phyloP scores from a whole-genome alignment of 2,113 vertebrate species.

The Puffinus mauretanicus region DNA sequence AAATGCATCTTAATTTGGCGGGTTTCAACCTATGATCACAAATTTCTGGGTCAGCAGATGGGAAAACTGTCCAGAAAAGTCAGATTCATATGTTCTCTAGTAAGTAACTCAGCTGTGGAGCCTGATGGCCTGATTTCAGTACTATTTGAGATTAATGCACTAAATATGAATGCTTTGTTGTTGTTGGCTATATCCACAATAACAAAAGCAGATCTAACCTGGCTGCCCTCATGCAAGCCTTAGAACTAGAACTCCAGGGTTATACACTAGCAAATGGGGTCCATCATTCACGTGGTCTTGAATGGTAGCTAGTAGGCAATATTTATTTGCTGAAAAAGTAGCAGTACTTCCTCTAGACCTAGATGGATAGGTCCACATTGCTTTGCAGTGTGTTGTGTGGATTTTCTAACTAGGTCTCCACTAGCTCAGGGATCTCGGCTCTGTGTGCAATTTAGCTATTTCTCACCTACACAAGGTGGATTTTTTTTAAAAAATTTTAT shows the following conservation, averaged over 20 bases:
- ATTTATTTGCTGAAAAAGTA: background rate
- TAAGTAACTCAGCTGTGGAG: background rate
- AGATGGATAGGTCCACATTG: background rate
- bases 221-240: background rate
- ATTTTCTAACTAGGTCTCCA: background rate
- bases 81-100: background rate
- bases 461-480: background rate
- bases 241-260: background rate
- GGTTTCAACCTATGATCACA: background rate
- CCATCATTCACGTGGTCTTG: background rate
- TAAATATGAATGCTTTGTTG: background rate
- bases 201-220: background rate
- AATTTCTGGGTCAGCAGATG: background rate
- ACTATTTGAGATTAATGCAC: background rate
- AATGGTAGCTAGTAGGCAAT: background rate
- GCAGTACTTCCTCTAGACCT: background rate
- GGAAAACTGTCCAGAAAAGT: background rate
- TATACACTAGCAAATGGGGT: background rate
- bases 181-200: background rate
- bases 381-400: background rate
- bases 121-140: background rate
- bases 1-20: background rate
- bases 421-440: slow-evolving; percentile 50
- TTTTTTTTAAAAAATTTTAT: background rate
- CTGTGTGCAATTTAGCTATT: background rate